Base-by-base conservation (phyloP, 64 coral and sea anemone genomes). In the Stichodactyla helianthus region DNA sequence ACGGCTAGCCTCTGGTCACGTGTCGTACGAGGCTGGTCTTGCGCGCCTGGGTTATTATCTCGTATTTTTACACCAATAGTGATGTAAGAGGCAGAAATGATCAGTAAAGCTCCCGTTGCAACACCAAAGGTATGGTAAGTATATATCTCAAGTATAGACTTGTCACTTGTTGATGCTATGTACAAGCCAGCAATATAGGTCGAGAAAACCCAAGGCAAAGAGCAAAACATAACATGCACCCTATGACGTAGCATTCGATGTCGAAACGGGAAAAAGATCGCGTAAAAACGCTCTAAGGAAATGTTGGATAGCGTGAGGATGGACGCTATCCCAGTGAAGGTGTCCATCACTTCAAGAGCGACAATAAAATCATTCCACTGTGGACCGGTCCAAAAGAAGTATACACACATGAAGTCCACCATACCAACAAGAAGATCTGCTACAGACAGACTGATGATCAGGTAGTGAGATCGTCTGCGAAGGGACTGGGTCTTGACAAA, bases 401-500 rank as follows among this genome's bases (percentile, higher is more conserved):
- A 79, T 35, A 19, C 28, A 35, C 4, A 16, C 77, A 79, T 79
- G 77, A 79, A 79, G 17, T 50, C 50, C 3, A 55, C 55, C 28
- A 60, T 50, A 64, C 74, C 71, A 61, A 88, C 77, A 6, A 81
- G 25, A 50, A 88, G 77, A 51, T 88, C 87, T 59, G 87, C 55
- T 7, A 81, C 55, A 52, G 77, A 25, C 6, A 88, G 55, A 57
- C 77, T 81, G n/a, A 88, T 64, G 10, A 88, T 59, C 23, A 88
- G 77, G 17, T 79, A 44, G 71, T 88, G 54, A 19, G 35, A 79
- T 50, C 77, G 87, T 51, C 74, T 62, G 26, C 28, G 54, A 60
- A 88, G 87, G 19, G 77, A 88, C 77, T 17, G 35, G 19, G 87
- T 81, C 52, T 82, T 88, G 17, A 81, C 22, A 9, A 88, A 88